phyloP scores from a whole-genome alignment of 2,797 vertebrate genomes.

The Pterois miles region DNA sequence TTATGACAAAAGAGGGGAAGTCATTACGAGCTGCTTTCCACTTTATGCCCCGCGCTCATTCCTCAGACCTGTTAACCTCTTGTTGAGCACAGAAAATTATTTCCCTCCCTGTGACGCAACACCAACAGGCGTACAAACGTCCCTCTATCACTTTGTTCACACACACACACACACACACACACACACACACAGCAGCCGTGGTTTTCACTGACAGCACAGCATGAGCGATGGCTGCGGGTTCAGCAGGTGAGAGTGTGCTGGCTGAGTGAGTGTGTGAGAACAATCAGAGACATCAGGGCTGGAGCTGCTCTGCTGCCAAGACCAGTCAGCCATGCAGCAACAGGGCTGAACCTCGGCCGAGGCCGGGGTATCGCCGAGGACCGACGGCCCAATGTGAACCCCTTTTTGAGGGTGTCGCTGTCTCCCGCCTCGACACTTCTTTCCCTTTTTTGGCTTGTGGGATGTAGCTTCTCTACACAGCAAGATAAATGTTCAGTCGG shows the following conservation, averaged over 20 bases:
- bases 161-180: slow-evolving; percentile 25
- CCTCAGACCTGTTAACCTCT: slow-evolving; percentile 75
- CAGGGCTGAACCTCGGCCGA: slow-evolving; percentile 36
- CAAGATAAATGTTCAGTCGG: slow-evolving; percentile 6
- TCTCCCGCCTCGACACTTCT: neutral
- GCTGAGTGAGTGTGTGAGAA: slow-evolving; percentile 71
- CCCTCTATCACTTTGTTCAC: neutral
- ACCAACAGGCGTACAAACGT: slow-evolving; percentile 27
- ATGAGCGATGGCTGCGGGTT: slow-evolving; percentile 79
- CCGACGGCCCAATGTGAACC: neutral
- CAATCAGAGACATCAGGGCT: slow-evolving; percentile 65
- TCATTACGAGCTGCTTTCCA: slow-evolving; percentile 67
- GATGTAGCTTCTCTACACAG: neutral
- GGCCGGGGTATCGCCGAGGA: slow-evolving; percentile 12
- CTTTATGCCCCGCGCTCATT: slow-evolving; percentile 63
- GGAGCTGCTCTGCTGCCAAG: slow-evolving; percentile 69
- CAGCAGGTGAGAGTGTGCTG: slow-evolving; percentile 80
- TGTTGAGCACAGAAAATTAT: slow-evolving; percentile 46
- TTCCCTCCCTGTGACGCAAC: slow-evolving; percentile 69
- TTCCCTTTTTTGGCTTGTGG: neutral
- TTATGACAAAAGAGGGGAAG: slow-evolving; percentile 67
- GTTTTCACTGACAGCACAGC: slow-evolving; percentile 69
- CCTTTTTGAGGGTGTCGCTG: neutral
- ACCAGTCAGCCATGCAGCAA: slow-evolving; percentile 58
- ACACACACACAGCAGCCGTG: slow-evolving; percentile 39